Conservation (phyloP, 92 coral and sea anemone species). For the Phenganax marumi region DNA sequence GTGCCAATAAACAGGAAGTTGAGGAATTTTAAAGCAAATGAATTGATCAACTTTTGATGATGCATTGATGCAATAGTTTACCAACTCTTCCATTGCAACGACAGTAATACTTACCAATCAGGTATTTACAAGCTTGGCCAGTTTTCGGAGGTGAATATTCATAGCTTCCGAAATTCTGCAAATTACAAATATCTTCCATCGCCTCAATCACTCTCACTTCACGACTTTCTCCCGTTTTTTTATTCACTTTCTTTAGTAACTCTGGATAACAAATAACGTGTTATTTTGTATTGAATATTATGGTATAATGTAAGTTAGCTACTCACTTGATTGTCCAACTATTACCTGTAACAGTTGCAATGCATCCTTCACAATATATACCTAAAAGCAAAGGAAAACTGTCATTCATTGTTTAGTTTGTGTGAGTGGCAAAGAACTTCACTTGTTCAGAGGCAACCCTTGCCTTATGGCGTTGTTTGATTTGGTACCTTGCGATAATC, state of each 20-base stretch:
- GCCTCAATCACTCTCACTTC: slow-evolving; percentile 91
- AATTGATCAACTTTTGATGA: not conserved
- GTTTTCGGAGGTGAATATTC: slow-evolving; percentile 93
- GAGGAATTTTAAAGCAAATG: not conserved
- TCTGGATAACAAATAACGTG: slow-evolving; percentile 49
- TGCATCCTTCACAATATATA: slow-evolving; percentile 81
- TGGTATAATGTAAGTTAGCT: not conserved
- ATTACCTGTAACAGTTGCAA: slow-evolving; percentile 84
- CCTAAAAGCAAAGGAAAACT: slow-evolving; percentile 50
- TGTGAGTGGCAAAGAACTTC: too few relatives aligned
- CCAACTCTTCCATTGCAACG: too few relatives aligned
- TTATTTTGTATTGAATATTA: not conserved
- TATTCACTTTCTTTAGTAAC: slow-evolving; percentile 68
- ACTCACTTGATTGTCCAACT: not conserved
- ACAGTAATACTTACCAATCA: slow-evolving; percentile 70
- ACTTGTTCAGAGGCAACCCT: too few relatives aligned
- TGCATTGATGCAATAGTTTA: slow-evolving; percentile 22
- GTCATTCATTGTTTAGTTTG: not conserved
- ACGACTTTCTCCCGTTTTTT: slow-evolving; percentile 84
- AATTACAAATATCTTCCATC: slow-evolving; percentile 85
- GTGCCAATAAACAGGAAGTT: too few relatives aligned
- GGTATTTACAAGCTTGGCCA: slow-evolving; percentile 78
- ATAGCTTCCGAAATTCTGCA: slow-evolving; percentile 69
- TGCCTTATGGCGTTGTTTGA: too few relatives aligned
- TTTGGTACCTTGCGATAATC: slow-evolving; percentile 20